phyloP scores from a whole-genome alignment of 2,113 vertebrate genomes.

The Euleptes europaea region DNA sequence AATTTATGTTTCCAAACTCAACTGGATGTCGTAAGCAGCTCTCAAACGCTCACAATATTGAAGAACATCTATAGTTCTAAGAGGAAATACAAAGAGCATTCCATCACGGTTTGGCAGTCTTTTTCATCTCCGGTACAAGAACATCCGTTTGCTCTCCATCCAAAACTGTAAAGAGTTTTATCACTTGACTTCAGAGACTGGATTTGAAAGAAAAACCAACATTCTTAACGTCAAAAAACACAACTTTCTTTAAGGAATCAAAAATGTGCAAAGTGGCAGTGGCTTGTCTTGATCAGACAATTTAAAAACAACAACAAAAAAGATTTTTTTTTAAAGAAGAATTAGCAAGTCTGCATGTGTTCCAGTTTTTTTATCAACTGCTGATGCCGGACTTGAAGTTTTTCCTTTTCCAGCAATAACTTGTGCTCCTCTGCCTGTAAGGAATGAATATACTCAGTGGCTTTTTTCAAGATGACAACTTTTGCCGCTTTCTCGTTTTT shows the following conservation, averaged over 20 bases:
- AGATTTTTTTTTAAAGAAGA: constrained; percentile 74
- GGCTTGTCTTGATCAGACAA: constrained; percentile 74
- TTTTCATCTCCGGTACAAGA: constrained; percentile 60
- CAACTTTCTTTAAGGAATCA: constrained; percentile 77
- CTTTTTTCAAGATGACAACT: constrained; percentile 98
- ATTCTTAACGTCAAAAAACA: constrained; percentile 98
- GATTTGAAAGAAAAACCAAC: constrained; percentile 95
- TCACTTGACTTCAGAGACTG: constrained; percentile 78
- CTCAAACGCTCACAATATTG: constrained; percentile 71
- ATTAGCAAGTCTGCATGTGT: constrained; percentile 93
- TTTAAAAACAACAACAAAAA: constrained; percentile 64
- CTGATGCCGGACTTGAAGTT: constrained; percentile 85
- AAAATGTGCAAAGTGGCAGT: constrained; percentile 88
- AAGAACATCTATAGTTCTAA: constrained; percentile 62
- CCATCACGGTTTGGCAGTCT: constrained; percentile 60
- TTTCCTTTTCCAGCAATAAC: constrained; percentile 90
- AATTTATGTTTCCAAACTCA: constrained; percentile 75
- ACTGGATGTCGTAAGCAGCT: constrained; percentile 78
- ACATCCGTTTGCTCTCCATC: constrained; percentile 69
- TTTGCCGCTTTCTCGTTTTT: constrained; percentile 97
- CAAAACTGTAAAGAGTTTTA: constrained; percentile 53
- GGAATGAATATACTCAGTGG: constrained; percentile 91
- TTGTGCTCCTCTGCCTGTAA: constrained; percentile 89
- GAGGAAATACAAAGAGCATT: constrained; percentile 62
- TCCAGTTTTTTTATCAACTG: constrained; percentile 91